Evolutionary conservation across 35 echinoderm and acorn worm species (phyloP).

Genomic region (Stichopus chloronotus): DNA sequence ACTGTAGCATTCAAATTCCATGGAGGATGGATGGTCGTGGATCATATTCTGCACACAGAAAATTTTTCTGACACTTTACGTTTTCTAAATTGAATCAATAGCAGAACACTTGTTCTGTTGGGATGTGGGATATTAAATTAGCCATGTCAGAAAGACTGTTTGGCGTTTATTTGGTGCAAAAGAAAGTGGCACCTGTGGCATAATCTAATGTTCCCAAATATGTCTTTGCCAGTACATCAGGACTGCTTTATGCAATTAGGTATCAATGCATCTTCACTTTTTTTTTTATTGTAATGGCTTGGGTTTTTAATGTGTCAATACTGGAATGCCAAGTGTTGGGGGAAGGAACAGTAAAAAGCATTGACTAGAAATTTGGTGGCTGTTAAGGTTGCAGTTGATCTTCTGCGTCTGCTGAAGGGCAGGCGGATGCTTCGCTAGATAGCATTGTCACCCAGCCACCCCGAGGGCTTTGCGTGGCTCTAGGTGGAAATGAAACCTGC

Average conservation of each 20-base stretch:
- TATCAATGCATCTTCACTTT: background rate
- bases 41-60: background rate
- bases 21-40: no score
- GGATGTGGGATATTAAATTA: background rate
- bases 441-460: slow-evolving; percentile 21
- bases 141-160: background rate
- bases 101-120: background rate
- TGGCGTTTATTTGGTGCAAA: background rate
- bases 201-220: background rate
- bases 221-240: background rate
- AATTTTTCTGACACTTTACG: background rate
- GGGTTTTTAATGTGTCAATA: background rate
- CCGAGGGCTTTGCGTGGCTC: background rate
- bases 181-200: background rate
- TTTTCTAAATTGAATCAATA: background rate
- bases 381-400: background rate
- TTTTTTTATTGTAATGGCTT: background rate
- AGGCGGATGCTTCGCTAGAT: slow-evolving; percentile 15
- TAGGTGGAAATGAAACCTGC: background rate
- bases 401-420: background rate
- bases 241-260: background rate
- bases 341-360: background rate
- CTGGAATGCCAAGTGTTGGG: background rate
- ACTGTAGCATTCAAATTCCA: no score
- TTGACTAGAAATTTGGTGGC: background rate